Evolutionary conservation across 2,113 vertebrate genomes (phyloP), one percentile per base, ranked within the genome.

Genomic region (Lethenteron reissneri): DNA sequence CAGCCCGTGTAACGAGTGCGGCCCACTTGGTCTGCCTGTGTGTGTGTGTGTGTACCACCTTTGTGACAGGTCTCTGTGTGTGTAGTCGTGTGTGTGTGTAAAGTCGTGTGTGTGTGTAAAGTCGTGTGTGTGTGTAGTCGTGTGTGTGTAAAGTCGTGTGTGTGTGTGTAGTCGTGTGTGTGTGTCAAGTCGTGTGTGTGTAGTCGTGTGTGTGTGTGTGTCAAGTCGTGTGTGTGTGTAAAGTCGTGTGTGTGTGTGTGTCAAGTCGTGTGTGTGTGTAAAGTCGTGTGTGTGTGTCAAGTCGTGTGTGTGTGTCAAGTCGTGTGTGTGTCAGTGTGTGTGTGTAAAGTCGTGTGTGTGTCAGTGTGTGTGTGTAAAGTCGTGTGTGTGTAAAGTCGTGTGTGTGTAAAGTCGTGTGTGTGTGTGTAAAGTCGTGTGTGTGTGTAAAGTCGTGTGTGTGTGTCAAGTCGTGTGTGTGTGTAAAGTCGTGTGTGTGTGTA

Each of bases 91-190:
- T 64, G 60, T 64, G 21, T 14, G 60, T 19, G 2, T 6, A 21
- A 14, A 64, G 60, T 64, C 3, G 60, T 64, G 60, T 64, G 21
- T 14, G 21, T 41, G 41, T 41, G 60, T 64, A 17, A 21, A 21
- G 21, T 6, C 25, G 17, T 64, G 17, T 64, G 17, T 64, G 17
- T 64, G 17, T 64, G 25, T 25, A 8, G 14, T 15, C 3, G 21
- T 64, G 21, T 64, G 21, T 64, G 17, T 64, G 21, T 64, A 2
- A 4, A 64, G 13, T 14, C 17, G 25, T 25, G 17, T 64, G 17
- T 64, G 17, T 64, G 60, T 64, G 60, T 64, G 60, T 64, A 21
- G 21, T 21, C 17, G 60, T 64, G 60, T 64, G 60, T 64, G 60
- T 64, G 60, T 64, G 4, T 64, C 2, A 14, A 17, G 13, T 13